phyloP scores from a whole-genome alignment of 2,888 invertebrate species.

The Acanthacorydalis orientalis region DNA sequence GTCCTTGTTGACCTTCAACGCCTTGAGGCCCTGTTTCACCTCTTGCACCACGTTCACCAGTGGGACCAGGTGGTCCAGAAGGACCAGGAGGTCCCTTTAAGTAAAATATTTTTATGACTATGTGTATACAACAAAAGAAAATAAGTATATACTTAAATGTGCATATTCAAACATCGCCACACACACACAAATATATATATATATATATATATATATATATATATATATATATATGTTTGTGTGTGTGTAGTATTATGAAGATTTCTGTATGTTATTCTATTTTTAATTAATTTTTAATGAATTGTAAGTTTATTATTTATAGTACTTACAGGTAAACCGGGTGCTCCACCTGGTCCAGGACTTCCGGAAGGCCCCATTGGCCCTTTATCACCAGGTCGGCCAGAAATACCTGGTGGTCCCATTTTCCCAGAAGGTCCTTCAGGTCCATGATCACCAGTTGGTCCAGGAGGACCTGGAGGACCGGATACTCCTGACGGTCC shows the following conservation, averaged over 20 bases:
- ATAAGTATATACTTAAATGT: no score
- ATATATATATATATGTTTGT: no score
- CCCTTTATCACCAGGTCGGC: slow-evolving; percentile 62
- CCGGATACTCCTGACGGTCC: slow-evolving; percentile 51
- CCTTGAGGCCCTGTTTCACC: slow-evolving; percentile 63
- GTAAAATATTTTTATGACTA: slow-evolving; percentile 3
- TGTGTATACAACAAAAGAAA: background rate
- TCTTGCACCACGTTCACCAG: slow-evolving; percentile 53
- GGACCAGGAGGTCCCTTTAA: slow-evolving; percentile 48
- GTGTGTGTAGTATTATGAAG: no score
- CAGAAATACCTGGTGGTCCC: slow-evolving; percentile 53
- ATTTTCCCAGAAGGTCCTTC: slow-evolving; percentile 48
- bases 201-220: no score
- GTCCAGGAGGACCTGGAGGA: slow-evolving; percentile 48
- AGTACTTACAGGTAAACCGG: slow-evolving; percentile 43
- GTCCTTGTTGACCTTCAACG: slow-evolving; percentile 58
- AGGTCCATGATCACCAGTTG: slow-evolving; percentile 37
- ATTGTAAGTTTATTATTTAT: background rate
- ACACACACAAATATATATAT: no score
- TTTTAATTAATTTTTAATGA: background rate
- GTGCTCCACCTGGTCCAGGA: slow-evolving; percentile 20
- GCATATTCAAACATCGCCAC: no score
- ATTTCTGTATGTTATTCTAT: no score
- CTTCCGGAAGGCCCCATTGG: slow-evolving; percentile 47
- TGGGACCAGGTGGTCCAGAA: slow-evolving; percentile 44